These are phyloP conservation scores for Spermophilus dauricus DNA, from an alignment of 2,113 vertebrate genomes.

Conservation along the genomic window DNA sequence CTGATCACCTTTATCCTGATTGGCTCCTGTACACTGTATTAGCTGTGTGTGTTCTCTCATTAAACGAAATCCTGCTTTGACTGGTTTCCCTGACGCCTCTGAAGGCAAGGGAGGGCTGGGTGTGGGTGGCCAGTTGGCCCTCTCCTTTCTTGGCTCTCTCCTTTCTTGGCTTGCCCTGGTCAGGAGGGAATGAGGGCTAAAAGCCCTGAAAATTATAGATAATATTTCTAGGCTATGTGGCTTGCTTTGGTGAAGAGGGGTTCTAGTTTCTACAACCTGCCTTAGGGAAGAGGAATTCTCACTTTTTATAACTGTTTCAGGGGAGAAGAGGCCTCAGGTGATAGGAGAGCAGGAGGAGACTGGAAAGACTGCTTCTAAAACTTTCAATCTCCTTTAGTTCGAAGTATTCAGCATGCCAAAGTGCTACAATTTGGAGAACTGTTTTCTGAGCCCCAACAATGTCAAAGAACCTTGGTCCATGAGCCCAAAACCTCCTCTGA, in stretches of 20 bases:
- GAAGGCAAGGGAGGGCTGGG: no score
- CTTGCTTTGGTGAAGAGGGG: background rate
- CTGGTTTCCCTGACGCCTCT: no score
- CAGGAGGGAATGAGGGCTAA: no score
- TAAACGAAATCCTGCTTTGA: no score
- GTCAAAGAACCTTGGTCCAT: background rate
- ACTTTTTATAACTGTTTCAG: background rate
- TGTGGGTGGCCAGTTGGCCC: no score
- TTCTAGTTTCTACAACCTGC: background rate
- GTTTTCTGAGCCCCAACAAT: background rate
- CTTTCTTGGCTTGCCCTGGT: no score
- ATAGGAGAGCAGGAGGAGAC: background rate
- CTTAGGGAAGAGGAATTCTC: background rate
- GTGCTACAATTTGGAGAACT: background rate
- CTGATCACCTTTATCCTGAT: no score
- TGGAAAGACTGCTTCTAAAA: background rate
- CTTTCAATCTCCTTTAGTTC: background rate
- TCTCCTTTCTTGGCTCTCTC: no score
- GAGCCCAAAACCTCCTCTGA: background rate
- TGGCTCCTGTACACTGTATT: no score
- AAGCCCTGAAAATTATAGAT: no score
- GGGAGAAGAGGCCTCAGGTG: background rate
- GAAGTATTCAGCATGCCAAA: background rate
- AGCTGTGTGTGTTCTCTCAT: no score
- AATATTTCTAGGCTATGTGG: background rate